Base-by-base conservation (phyloP, 2,797 vertebrate genomes). In the Agapornis canus region DNA sequence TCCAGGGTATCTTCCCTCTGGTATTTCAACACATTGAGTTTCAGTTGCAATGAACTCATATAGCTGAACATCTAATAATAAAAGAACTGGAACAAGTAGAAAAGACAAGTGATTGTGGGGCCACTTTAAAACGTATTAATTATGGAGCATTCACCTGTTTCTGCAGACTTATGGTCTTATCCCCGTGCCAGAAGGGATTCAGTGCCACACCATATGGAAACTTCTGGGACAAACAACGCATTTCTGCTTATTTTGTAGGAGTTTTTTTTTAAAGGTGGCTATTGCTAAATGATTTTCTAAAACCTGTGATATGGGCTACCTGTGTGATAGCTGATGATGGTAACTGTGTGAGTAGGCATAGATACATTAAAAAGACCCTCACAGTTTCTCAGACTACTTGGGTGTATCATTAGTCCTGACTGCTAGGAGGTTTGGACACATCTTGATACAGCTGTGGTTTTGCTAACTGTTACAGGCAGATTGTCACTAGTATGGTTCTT, bases 401-500 rank as follows among this genome's bases (percentile, higher is more conserved):
- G 70, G 32, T 5, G 23, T 4, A 47, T 13, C 15, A 22, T 29
- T 51, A 69, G 35, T 43, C 18, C 35, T 1, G 5, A 4, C 23
- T 19, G 47, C 0, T 0, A 63, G 77, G 90, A 84, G 59, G 63
- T 7, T 59, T 0, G 0, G 76, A 54, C 86, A 92, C 69, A 47
- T 83, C 42, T 79, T 90, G 65, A 47, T 35, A 82, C 49, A 83
- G 78, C 52, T 26, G 20, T 83, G 85, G 95, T 89, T 96, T 89
- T 92, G 78, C 87, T 91, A 94, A 69, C 56, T 78, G 64, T 72
- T 60, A 93, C 70, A 86, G 84, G 92, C 92, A 92, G 80, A 91
- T 54, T 88, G 93, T 91, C 57, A 40, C 20, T 5, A 86, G 70
- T 71, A 42, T 37, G 69, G 92, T 54, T 96, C 95, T 92, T 88